Evolutionary conservation across 2,888 invertebrate genomes (phyloP), one percentile per base, ranked within the genome.

Genomic region (Synergus laeviventris): DNA sequence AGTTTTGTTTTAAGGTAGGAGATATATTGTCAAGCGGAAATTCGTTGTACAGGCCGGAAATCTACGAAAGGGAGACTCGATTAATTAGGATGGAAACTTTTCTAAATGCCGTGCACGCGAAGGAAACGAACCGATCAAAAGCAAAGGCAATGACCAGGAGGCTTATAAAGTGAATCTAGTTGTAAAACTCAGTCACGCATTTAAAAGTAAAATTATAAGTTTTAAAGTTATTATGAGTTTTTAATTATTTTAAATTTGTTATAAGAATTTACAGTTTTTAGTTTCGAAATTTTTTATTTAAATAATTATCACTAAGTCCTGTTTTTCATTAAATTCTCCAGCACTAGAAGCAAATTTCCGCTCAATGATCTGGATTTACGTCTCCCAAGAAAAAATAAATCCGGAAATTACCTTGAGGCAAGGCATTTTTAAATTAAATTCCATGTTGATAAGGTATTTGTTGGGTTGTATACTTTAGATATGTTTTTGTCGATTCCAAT

Each of bases 61-160:
- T 70, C 21, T 70, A 49, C 36, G 70, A 70, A 70, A 54, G 70
- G 70, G 70, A 70, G 70, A 49, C 70, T 54, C 49, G 70, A 70
- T 70, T 70, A 70, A 49, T 70, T 70, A 54, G 36, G 36, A 70
- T 70, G 31, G 45, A 66, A 45, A 45, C 70, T 21, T 49, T 70
- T 70, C 24, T 49, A 18, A 70, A 70, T 70, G 70, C 70, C 9
- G 36, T 49, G 31, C 70, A 70, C 70, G 70, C 36, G 45, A 70
- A 70, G 49, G 49, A 70, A 70, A 49, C 49, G 49, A 70, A 16
- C 70, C 24, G 49, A 31, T 70, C 31, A 70, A 70, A 70, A 54
- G 24, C 31, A 62, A 38, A 38, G 62, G 38, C 38, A 49, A 11
- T 70, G 49, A 39, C 18, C 49, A n/a, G 49, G n/a, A 49, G 16